phyloP scores from a whole-genome alignment of 1,140 invertebrate genomes.

The Achroia grisella region DNA sequence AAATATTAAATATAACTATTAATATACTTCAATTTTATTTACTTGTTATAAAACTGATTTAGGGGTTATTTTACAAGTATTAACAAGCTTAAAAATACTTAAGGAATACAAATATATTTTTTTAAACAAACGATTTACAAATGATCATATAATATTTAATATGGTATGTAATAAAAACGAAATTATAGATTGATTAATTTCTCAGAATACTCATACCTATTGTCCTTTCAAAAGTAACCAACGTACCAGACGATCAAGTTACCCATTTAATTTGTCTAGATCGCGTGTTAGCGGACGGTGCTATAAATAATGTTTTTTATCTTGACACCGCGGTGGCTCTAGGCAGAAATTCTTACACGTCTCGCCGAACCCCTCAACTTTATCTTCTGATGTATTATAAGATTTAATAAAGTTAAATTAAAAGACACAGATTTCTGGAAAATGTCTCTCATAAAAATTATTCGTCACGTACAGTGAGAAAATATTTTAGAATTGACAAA shows the following conservation, averaged over 20 bases:
- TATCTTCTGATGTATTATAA: constrained; percentile 24
- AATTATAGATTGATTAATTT: constrained; percentile 14
- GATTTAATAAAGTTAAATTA: constrained; percentile 4
- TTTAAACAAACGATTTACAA: too few relatives aligned
- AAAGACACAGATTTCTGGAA: constrained; percentile 6
- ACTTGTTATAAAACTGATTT: too few relatives aligned
- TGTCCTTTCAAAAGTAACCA: constrained; percentile 15
- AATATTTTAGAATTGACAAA: not conserved
- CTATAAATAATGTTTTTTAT: constrained; percentile 67
- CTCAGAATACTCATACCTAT: constrained; percentile 14
- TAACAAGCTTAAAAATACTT: too few relatives aligned
- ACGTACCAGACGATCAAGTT: constrained; percentile 35
- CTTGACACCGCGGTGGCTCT: constrained; percentile 37
- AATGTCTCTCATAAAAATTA: not conserved
- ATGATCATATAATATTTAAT: not conserved
- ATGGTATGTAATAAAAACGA: not conserved
- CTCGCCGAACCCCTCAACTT: constrained; percentile 24
- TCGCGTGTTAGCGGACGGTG: constrained; percentile 46
- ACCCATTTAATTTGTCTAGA: constrained; percentile 65
- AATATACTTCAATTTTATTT: too few relatives aligned
- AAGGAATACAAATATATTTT: too few relatives aligned
- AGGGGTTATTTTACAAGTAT: too few relatives aligned
- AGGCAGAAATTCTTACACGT: constrained; percentile 60
- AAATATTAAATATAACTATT: too few relatives aligned
- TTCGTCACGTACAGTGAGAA: not conserved